Evolutionary conservation across 1,140 invertebrate species (phyloP).

Genomic region (Elymnias hypermnestra): DNA sequence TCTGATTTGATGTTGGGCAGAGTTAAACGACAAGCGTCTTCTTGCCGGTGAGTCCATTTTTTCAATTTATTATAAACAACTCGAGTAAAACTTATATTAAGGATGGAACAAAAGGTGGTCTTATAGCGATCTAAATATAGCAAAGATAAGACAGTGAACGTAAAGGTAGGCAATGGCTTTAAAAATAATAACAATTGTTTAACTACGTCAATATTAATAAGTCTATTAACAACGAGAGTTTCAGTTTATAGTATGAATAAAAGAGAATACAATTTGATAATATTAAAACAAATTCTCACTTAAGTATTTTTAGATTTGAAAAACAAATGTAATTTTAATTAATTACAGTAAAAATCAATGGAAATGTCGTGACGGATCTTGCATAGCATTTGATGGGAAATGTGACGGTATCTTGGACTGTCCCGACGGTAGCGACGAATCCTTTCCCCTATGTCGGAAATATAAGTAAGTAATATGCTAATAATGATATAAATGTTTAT

Average conservation of each 20-base stretch:
- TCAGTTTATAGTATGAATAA: too few relatives aligned
- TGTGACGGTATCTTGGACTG: slow-evolving; percentile 79
- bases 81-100: not conserved
- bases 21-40: not conserved
- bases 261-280: too few relatives aligned
- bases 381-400: slow-evolving; percentile 71
- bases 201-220: too few relatives aligned
- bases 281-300: too few relatives aligned
- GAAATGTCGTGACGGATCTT: slow-evolving; percentile 79
- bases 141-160: not conserved
- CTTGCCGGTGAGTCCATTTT: slow-evolving; percentile 3
- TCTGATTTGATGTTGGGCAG: not conserved
- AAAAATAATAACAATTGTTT: too few relatives aligned
- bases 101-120: not conserved
- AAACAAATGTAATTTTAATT: not conserved
- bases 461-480: slow-evolving; percentile 8
- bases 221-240: too few relatives aligned
- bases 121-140: not conserved
- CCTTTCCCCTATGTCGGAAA: slow-evolving; percentile 63
- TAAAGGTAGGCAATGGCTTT: too few relatives aligned
- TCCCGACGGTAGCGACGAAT: slow-evolving; percentile 78
- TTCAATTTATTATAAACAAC: too few relatives aligned
- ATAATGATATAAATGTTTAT: too few relatives aligned
- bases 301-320: not conserved
- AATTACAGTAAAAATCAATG: slow-evolving; percentile 43